Evolutionary conservation across 2,113 vertebrate genomes (phyloP).

Genomic region (Alethe castanea): DNA sequence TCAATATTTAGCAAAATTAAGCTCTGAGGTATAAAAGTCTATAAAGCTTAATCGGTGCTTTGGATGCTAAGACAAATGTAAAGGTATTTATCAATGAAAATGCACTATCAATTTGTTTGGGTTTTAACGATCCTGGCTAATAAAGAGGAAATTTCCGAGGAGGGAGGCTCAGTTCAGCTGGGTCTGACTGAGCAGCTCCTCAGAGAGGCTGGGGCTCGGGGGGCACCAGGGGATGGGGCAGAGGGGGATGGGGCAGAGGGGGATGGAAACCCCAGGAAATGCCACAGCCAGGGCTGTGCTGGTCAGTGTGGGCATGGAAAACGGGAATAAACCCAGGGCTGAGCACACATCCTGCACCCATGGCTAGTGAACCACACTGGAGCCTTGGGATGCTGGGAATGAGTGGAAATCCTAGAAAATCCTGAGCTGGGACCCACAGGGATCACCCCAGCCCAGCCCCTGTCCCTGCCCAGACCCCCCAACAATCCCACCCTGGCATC

Average conservation of each 20-base stretch:
- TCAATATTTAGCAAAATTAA: background rate
- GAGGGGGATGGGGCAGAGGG: background rate
- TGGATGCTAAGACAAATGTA: background rate
- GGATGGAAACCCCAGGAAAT: background rate
- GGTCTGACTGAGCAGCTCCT: background rate
- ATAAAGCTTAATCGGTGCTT: background rate
- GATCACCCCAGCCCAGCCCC: background rate
- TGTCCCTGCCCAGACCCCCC: background rate
- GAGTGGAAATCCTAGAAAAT: background rate
- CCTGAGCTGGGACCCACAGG: background rate
- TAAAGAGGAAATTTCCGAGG: rapidly evolving
- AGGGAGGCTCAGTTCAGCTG: background rate
- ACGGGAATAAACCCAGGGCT: background rate
- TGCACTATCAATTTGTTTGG: background rate
- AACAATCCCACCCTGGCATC: background rate
- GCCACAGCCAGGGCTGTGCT: background rate
- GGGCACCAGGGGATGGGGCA: background rate
- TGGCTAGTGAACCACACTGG: too few species aligned
- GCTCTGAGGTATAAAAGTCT: background rate
- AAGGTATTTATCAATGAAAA: background rate
- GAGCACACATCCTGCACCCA: too few species aligned
- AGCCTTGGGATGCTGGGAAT: rapidly evolving
- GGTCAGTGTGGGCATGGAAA: background rate
- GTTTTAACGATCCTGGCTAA: background rate
- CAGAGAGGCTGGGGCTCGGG: background rate